A percentile compares a stretch with the other conserved stretches of the same genome.
Evolutionary conservation across 92 coral and sea anemone genomes (phyloP).

Genomic region (Virgularia gustaviana): DNA sequence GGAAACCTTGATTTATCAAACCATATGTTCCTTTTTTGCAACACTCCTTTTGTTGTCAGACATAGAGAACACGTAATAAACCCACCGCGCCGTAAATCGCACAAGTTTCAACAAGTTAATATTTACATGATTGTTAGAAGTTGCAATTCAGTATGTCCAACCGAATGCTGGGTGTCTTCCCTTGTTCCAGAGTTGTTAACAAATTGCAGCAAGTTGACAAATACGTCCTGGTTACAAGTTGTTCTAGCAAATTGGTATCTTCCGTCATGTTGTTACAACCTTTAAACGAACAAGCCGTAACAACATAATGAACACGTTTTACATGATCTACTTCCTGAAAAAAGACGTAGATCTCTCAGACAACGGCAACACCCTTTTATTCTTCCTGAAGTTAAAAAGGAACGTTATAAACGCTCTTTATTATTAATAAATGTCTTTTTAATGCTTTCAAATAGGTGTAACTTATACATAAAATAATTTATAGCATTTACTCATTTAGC

Average conservation of each 20-base stretch:
- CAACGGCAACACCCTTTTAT: not conserved
- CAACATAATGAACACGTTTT: not conserved
- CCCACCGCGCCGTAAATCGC: too few relatives aligned
- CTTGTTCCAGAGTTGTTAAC: too few relatives aligned
- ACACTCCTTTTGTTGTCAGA: not conserved
- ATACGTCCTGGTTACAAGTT: too few relatives aligned
- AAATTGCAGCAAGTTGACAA: too few relatives aligned
- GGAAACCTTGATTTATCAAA: not conserved
- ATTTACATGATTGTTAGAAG: too few relatives aligned
- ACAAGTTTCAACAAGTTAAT: too few relatives aligned
- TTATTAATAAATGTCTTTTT: not conserved
- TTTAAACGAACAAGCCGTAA: too few relatives aligned
- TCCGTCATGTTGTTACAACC: too few relatives aligned
- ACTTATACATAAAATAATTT: not conserved
- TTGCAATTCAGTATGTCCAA: too few relatives aligned
- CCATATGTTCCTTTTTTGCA: not conserved
- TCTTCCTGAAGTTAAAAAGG: not conserved
- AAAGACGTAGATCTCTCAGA: not conserved
- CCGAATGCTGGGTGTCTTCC: too few relatives aligned
- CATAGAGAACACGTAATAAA: too few relatives aligned
- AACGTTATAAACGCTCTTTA: not conserved
- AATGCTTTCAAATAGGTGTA: not conserved
- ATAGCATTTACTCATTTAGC: not conserved
- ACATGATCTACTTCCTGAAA: not conserved
- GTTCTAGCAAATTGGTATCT: too few relatives aligned